A percentile compares a stretch with the other conserved stretches of the same genome.
Conservation (phyloP, 2,888 invertebrate species). For the Patella ulyssiponensis region DNA sequence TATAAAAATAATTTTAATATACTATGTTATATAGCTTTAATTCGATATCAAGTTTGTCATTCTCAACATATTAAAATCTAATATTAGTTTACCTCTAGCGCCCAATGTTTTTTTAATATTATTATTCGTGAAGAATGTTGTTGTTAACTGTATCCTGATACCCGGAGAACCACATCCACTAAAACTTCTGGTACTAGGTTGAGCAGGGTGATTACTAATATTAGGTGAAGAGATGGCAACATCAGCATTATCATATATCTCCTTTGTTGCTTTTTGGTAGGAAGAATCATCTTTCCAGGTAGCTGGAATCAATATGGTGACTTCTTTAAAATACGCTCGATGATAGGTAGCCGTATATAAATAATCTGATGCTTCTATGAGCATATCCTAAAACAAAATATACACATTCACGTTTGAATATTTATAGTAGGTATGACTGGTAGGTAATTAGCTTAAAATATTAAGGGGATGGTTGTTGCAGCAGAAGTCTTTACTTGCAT, state of each 20-base stretch:
- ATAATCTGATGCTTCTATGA: conserved; percentile 76
- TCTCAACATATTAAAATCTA: too few species aligned
- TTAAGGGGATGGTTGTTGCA: too few species aligned
- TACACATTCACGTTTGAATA: too few species aligned
- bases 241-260: conserved; percentile 72
- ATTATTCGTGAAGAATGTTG: conserved; percentile 44
- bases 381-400: conserved; percentile 72
- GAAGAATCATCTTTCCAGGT: conserved; percentile 73
- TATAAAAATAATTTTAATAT: too few species aligned
- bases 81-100: too few species aligned
- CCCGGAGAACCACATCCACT: conserved; percentile 60
- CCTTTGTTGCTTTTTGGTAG: neutral
- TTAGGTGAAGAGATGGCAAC: conserved; percentile 55
- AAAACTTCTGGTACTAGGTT: conserved; percentile 40
- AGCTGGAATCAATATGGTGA: conserved; percentile 78
- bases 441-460: too few species aligned
- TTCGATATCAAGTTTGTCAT: too few species aligned
- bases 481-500: too few species aligned
- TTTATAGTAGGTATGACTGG: too few species aligned
- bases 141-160: conserved; percentile 52
- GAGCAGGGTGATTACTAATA: neutral
- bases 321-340: conserved; percentile 74
- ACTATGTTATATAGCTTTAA: too few species aligned
- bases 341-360: conserved; percentile 76
- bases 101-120: too few species aligned